These are phyloP conservation scores for Pachypsylla venusta DNA, from an alignment of 1,140 invertebrate species.

Conservation along the genomic window DNA sequence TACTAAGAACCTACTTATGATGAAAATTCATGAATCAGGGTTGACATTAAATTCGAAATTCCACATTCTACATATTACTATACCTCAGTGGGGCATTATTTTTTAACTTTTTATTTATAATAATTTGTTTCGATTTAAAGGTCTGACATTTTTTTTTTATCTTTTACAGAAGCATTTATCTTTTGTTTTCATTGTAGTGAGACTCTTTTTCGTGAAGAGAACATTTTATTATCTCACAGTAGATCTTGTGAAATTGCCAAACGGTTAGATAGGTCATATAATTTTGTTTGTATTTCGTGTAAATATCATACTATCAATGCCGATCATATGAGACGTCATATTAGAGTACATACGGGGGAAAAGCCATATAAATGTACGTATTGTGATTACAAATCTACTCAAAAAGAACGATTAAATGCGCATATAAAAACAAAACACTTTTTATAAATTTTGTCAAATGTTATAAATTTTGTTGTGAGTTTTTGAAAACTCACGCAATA, in stretches of 20 bases:
- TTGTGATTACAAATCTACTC: slow-evolving; percentile 10
- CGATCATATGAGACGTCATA: neutral
- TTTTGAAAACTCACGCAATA: too few relatives aligned
- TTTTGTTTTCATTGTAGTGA: neutral
- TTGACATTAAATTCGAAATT: too few relatives aligned
- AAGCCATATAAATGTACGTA: neutral
- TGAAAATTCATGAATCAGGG: too few relatives aligned
- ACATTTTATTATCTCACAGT: neutral
- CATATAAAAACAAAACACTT: too few relatives aligned
- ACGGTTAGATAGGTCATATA: neutral
- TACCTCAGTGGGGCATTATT: neutral
- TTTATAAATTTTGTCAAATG: too few relatives aligned
- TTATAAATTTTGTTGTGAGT: too few relatives aligned
- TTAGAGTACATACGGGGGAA: neutral
- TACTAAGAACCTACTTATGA: too few relatives aligned
- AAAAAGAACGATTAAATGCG: slow-evolving; percentile 2
- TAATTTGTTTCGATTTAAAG: neutral
- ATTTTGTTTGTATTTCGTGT: neutral
- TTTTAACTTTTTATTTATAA: neutral
- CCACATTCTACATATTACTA: too few relatives aligned
- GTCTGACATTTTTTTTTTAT: neutral
- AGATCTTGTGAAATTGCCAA: neutral
- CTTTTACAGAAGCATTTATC: neutral
- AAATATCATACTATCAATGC: neutral
- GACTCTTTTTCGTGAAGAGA: neutral